Conservation (phyloP, 1,140 invertebrate genomes). For the Caenorhabditis brenneri region DNA sequence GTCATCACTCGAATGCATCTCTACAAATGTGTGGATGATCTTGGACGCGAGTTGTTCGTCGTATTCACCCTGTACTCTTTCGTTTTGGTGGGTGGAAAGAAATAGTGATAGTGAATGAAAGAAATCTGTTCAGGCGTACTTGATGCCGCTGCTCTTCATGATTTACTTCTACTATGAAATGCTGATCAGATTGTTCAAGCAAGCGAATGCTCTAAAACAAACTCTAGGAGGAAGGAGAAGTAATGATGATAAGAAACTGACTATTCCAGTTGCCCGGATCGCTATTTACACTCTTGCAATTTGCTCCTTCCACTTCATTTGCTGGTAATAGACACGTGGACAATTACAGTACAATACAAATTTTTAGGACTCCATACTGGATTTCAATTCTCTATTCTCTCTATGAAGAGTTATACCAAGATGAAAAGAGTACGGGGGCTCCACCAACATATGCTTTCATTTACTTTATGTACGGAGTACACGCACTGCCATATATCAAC, state of each 20-base stretch:
- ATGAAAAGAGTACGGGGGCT: neutral
- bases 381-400: constrained; percentile 56
- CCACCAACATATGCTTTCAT: constrained; percentile 60
- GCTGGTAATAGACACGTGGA: constrained; percentile 57
- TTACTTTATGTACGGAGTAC: constrained; percentile 67
- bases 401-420: constrained; percentile 50
- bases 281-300: constrained; percentile 69
- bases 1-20: constrained; percentile 66
- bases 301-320: constrained; percentile 67
- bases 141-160: constrained; percentile 65
- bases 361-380: constrained; percentile 54
- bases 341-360: neutral
- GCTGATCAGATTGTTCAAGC: constrained; percentile 57
- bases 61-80: constrained; percentile 66
- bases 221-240: neutral
- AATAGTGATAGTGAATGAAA: neutral
- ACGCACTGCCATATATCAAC: constrained; percentile 69
- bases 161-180: constrained; percentile 68
- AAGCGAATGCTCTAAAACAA: constrained; percentile 10
- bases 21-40: constrained; percentile 69
- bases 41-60: constrained; percentile 58
- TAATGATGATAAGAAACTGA: constrained; percentile 1
- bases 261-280: constrained; percentile 65
- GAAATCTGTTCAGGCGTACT: constrained; percentile 54
- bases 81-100: constrained; percentile 51